These are phyloP conservation scores for Cyanoderma ruficeps DNA, from an alignment of 2,113 vertebrate genomes.

Conservation along the genomic window DNA sequence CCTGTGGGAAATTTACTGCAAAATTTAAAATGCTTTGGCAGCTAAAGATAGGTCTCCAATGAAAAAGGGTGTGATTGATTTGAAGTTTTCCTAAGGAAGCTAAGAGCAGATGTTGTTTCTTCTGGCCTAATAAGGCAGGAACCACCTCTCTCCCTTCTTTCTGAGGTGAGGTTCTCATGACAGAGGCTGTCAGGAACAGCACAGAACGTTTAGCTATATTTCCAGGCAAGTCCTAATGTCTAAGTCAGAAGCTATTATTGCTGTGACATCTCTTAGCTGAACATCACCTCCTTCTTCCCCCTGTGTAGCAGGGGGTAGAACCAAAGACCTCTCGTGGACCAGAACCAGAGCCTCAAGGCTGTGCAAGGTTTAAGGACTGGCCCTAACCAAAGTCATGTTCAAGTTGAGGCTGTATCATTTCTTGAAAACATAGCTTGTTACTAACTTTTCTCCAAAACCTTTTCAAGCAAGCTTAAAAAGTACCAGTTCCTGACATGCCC, in stretches of 20 bases:
- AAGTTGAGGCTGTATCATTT: background rate
- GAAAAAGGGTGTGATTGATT: background rate
- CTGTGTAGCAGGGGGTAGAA: background rate
- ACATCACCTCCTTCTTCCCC: rapidly evolving
- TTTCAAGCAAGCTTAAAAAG: background rate
- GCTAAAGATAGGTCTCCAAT: background rate
- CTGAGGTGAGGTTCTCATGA: background rate
- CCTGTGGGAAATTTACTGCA: background rate
- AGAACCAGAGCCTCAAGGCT: background rate
- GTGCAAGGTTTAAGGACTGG: background rate
- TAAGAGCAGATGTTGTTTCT: background rate
- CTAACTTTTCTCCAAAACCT: background rate
- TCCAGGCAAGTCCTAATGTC: background rate
- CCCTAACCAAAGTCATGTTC: background rate
- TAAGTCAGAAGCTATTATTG: background rate
- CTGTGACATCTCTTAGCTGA: background rate
- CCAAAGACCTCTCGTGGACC: background rate
- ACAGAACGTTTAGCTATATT: background rate
- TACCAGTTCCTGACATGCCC: background rate
- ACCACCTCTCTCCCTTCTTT: background rate
- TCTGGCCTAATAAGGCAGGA: background rate
- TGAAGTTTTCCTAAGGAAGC: background rate
- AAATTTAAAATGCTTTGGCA: background rate
- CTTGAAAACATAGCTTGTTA: background rate
- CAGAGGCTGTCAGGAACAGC: background rate